Evolutionary conservation across 2,797 vertebrate genomes (phyloP).

Genomic region (Erithacus rubecula): DNA sequence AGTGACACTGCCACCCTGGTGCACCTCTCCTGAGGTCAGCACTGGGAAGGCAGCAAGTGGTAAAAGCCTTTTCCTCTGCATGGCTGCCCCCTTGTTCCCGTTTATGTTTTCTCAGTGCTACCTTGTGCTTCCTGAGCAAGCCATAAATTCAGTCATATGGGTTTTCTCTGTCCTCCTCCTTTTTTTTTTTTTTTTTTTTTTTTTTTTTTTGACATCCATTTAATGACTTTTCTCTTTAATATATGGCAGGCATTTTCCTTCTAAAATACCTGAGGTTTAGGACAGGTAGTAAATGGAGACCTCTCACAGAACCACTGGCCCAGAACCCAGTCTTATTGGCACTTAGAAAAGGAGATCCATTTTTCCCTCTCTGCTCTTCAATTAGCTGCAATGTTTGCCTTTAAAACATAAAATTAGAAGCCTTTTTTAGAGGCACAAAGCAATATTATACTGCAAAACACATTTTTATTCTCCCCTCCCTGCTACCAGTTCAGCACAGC

Average conservation of each 20-base stretch:
- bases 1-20: background rate
- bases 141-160: slow-evolving; percentile 61
- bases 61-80: background rate
- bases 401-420: slow-evolving; percentile 66
- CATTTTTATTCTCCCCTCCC: slow-evolving; percentile 54
- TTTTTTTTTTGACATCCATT: slow-evolving; percentile 34
- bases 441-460: slow-evolving; percentile 63
- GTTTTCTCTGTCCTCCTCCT: slow-evolving; percentile 47
- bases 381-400: slow-evolving; percentile 69
- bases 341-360: slow-evolving; percentile 60
- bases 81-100: slow-evolving; percentile 14
- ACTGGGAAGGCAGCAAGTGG: background rate
- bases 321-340: slow-evolving; percentile 64
- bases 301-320: slow-evolving; percentile 69
- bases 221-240: slow-evolving; percentile 66
- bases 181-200: background rate
- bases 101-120: slow-evolving; percentile 50
- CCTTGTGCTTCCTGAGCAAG: slow-evolving; percentile 39
- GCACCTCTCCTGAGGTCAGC: background rate
- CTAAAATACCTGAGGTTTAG: slow-evolving; percentile 70
- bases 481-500: slow-evolving; percentile 30
- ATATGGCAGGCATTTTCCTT: slow-evolving; percentile 61
- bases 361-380: slow-evolving; percentile 62
- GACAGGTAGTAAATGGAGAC: slow-evolving; percentile 68
- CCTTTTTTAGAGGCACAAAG: slow-evolving; percentile 60